Conservation (phyloP, 2,113 vertebrate species). For the Cyphomyrus plagiostoma region DNA sequence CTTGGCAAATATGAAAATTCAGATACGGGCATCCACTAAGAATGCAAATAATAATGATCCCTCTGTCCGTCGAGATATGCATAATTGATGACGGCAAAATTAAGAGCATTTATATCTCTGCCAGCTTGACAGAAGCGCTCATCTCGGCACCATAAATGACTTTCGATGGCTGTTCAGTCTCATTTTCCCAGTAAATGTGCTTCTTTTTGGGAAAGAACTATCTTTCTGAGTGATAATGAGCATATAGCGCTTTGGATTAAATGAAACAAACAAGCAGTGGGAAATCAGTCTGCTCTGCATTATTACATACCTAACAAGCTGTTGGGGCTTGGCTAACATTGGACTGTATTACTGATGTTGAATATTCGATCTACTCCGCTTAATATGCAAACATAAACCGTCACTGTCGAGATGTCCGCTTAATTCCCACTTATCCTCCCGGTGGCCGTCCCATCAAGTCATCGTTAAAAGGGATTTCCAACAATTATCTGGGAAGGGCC, state of each 20-base stretch:
- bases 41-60: constrained; percentile 7
- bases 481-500: constrained; percentile 59
- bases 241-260: constrained; percentile 45
- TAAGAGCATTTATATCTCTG: not conserved
- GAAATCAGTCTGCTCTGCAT: constrained; percentile 50
- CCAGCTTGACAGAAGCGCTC: not conserved
- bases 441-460: constrained; percentile 62
- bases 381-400: constrained; percentile 60
- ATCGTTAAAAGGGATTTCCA: constrained; percentile 68
- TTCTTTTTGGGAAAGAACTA: constrained; percentile 25
- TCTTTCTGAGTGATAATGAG: constrained; percentile 41
- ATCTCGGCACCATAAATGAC: not conserved
- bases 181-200: not conserved
- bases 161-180: not conserved
- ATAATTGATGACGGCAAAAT: not conserved
- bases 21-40: not conserved
- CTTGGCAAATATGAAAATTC: not conserved
- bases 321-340: constrained; percentile 51
- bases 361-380: constrained; percentile 52
- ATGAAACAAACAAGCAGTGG: constrained; percentile 45
- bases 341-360: constrained; percentile 40
- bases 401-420: constrained; percentile 57
- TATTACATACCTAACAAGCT: constrained; percentile 62
- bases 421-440: constrained; percentile 59
- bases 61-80: not conserved